These are phyloP conservation scores for Callipepla californica DNA, from an alignment of 2,113 vertebrate species.

Conservation along the genomic window DNA sequence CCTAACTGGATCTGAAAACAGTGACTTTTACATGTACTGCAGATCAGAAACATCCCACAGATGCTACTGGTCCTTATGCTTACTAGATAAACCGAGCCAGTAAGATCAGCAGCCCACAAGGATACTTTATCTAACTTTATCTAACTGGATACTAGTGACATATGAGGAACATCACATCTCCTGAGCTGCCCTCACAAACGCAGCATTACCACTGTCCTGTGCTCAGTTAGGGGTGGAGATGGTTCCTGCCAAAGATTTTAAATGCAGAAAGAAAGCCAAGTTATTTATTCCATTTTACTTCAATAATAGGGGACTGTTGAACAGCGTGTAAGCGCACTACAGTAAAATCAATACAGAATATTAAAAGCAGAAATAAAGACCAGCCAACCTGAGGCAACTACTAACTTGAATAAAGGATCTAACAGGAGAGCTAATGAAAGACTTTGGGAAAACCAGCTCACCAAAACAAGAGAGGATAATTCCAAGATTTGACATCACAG, in stretches of 20 bases:
- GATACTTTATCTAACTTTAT: not conserved
- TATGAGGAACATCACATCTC: not conserved
- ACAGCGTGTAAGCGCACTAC: constrained; percentile 34
- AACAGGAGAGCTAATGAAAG: not conserved
- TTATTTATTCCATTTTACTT: constrained; percentile 67
- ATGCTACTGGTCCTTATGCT: constrained; percentile 28
- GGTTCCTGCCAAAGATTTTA: constrained; percentile 22
- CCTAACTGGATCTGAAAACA: not conserved
- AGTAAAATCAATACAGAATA: constrained; percentile 59
- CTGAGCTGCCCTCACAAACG: not conserved
- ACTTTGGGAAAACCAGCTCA: not conserved
- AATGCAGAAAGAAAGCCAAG: constrained; percentile 28
- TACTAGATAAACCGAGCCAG: constrained; percentile 40
- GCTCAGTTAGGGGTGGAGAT: constrained; percentile 8
- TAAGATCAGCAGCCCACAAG: constrained; percentile 37
- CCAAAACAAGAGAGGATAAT: not conserved
- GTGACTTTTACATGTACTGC: not conserved
- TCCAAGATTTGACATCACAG: not conserved
- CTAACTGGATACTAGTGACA: not conserved
- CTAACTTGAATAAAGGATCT: constrained; percentile 5
- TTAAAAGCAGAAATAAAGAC: constrained; percentile 64
- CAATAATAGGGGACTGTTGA: constrained; percentile 39
- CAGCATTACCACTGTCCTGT: not conserved
- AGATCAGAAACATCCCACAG: constrained; percentile 38
- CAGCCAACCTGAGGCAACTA: constrained; percentile 4